Percentiles rank a stretch among this genome's conserved stretches.
Evolutionary conservation across 2,113 vertebrate genomes (phyloP).

Genomic region (Carassius gibelio): DNA sequence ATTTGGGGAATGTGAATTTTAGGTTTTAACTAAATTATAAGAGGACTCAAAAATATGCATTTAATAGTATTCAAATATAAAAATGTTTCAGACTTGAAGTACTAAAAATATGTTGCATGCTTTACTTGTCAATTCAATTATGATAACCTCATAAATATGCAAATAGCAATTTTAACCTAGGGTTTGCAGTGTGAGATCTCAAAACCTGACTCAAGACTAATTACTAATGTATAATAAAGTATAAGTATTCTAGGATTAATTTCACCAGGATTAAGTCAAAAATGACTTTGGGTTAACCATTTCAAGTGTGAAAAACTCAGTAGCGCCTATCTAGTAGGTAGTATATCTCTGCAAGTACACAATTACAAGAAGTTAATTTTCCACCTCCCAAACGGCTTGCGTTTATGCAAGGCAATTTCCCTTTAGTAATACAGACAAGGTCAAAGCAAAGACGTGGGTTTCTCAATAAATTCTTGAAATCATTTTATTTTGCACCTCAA

Average conservation of each 20-base stretch:
- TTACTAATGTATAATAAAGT: not conserved
- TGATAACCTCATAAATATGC: not conserved
- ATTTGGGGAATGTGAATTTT: too few relatives aligned
- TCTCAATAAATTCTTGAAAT: slow-evolving; percentile 77
- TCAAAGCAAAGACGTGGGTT: slow-evolving; percentile 55
- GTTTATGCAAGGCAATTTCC: not conserved
- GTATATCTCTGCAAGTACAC: not conserved
- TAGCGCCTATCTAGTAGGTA: not conserved
- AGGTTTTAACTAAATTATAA: too few relatives aligned
- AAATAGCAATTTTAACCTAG: not conserved
- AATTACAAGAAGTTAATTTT: too few relatives aligned
- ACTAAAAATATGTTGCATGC: not conserved
- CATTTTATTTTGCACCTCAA: slow-evolving; percentile 75
- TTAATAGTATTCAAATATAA: too few relatives aligned
- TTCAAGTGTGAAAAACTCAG: not conserved
- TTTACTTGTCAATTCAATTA: not conserved
- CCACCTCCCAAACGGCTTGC: too few relatives aligned
- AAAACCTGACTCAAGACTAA: not conserved
- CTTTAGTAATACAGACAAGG: not conserved
- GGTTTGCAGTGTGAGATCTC: not conserved
- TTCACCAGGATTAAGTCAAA: not conserved
- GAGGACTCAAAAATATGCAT: too few relatives aligned
- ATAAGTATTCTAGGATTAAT: not conserved
- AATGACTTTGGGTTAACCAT: not conserved
- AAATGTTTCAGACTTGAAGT: too few relatives aligned